A percentile compares a stretch with the other conserved stretches of the same genome.
These are phyloP conservation scores for Zaprionus lineosus DNA, from an alignment of 2,888 invertebrate genomes.

Conservation along the genomic window DNA sequence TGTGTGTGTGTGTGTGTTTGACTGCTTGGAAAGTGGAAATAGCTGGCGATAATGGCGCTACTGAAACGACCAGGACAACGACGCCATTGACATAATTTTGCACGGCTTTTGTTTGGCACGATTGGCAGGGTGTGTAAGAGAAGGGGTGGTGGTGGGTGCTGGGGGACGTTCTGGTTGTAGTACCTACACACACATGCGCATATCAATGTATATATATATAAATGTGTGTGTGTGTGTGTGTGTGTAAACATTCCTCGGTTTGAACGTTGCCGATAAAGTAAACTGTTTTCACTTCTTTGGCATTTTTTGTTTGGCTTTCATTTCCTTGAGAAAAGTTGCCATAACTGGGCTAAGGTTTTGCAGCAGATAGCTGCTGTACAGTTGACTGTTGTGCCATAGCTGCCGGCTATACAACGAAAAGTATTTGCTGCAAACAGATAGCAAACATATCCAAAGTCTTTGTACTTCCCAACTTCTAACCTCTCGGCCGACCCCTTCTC, in stretches of 20 bases:
- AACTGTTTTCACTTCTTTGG: conserved; percentile 38
- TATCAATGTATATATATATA: not conserved
- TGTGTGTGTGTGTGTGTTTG: not conserved
- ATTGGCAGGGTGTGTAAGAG: conserved; percentile 22
- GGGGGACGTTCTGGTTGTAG: too few species aligned
- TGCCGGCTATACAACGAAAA: not conserved
- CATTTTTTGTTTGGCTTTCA: conserved; percentile 61
- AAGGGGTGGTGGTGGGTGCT: not conserved
- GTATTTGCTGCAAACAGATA: not conserved
- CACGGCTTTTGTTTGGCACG: conserved; percentile 53
- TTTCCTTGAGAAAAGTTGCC: conserved; percentile 44
- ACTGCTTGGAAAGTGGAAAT: conserved; percentile 33
- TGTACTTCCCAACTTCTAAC: too few species aligned
- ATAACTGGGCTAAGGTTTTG: conserved; percentile 31
- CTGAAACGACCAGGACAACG: conserved; percentile 37
- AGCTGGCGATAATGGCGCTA: conserved; percentile 52
- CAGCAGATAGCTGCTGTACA: conserved; percentile 19
- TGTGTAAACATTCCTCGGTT: too few species aligned
- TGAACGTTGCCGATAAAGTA: conserved; percentile 28
- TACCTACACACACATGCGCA: not conserved
- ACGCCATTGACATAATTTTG: conserved; percentile 63
- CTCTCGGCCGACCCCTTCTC: too few species aligned
- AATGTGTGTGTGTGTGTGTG: not conserved
- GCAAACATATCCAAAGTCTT: not conserved
- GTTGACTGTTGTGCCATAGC: conserved; percentile 21